Evolutionary conservation across 2,797 vertebrate species (phyloP).

Genomic region (Ficedula albicollis): DNA sequence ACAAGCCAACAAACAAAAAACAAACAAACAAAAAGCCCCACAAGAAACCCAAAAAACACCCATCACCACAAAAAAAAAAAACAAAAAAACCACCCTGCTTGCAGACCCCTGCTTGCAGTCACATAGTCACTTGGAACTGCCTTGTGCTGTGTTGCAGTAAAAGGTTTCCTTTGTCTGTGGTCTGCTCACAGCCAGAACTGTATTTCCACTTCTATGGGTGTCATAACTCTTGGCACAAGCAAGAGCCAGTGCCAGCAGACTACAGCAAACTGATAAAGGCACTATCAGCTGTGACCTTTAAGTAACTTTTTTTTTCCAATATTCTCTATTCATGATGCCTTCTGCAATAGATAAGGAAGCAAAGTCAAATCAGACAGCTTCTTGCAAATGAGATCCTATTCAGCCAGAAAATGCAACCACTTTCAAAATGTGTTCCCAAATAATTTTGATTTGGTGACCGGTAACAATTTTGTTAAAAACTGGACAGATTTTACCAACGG

Average conservation of each 20-base stretch:
- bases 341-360: not conserved
- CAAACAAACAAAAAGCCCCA: not conserved
- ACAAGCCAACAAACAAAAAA: too few relatives aligned
- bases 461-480: constrained; percentile 5
- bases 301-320: not conserved
- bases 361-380: not conserved
- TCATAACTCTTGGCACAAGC: not conserved
- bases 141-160: not conserved
- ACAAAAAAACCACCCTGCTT: not conserved
- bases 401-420: not conserved
- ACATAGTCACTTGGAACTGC: not conserved
- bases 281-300: not conserved
- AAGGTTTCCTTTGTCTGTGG: not conserved
- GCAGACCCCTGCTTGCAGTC: not conserved
- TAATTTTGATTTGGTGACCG: not conserved
- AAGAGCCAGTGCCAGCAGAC: not conserved
- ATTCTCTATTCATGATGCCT: not conserved
- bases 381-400: not conserved
- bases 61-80: too few relatives aligned
- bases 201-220: not conserved
- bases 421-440: constrained; percentile 18
- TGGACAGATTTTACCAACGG: not conserved
- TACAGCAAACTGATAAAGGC: not conserved
- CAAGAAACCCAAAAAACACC: not conserved
- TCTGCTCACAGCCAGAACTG: not conserved